Evolutionary conservation across 2,113 vertebrate species (phyloP), one percentile per base, ranked within the genome.

Genomic region (Trogon surrucura): DNA sequence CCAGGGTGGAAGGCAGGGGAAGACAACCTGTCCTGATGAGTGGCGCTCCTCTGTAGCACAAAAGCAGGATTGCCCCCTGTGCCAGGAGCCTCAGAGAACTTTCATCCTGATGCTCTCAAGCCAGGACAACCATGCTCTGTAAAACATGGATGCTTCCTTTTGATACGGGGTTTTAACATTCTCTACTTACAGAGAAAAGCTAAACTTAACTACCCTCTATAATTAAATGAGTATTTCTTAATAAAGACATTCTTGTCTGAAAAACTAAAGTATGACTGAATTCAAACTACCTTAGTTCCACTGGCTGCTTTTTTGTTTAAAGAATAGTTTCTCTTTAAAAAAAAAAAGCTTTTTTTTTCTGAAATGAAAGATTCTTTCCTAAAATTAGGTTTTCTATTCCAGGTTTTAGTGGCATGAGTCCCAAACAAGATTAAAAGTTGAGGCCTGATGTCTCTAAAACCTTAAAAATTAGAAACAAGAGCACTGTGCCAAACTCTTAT

Each of bases 391-490:
- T 94, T 94, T 45, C 41, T 77, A 2, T 61, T 96, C 74, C 71
- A 80, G n/a, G 7, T 71, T 94, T 90, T 73, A 71, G 25, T 80
- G 83, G 56, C 60, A 32, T 23, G 25, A 32, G 22, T 78, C 80
- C 51, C 80, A 91, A 80, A 62, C 0, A 3, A 86, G 60, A 93
- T 80, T 84, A 88, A 93, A 94, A 80, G 54, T 70, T 58, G 30
- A 94, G 88, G 62, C 12, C 20, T 41, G 38, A 29, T 81, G 50
- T 60, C 34, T 88, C 9, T 4, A 25, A 62, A 90, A 51, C 36
- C n/a, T 94, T 90, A 80, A 94, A 80, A 91, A 88, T 77, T 70
- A 86, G n/a, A 78, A 93, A 77, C 2, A 60, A 77, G 41, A 70
- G 4, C 6, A 2, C 36, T 51, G 16, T 69, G 44, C 56, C 60